Percentiles rank a stretch among this genome's conserved stretches.
Evolutionary conservation across 2,888 invertebrate species (phyloP).

Genomic region (Catocala sponsa): DNA sequence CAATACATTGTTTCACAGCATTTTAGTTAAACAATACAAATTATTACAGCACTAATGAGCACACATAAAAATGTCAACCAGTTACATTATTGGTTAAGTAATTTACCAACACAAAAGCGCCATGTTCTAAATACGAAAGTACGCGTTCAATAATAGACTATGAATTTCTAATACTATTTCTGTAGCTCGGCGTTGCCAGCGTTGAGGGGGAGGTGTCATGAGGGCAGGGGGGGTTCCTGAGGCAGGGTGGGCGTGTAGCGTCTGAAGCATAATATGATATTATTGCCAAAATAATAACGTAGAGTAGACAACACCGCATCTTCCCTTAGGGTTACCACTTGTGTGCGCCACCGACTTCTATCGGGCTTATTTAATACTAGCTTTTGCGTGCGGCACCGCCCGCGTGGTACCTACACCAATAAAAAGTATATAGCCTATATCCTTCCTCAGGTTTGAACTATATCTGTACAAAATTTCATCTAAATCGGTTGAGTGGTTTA

Average conservation of each 20-base stretch:
- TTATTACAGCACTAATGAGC: too few relatives aligned
- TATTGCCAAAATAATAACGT: constrained; percentile 81
- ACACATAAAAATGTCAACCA: constrained; percentile 7
- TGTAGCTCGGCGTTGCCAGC: constrained; percentile 71
- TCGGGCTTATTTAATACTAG: constrained; percentile 27
- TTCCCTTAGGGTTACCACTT: constrained; percentile 57
- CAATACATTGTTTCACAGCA: too few relatives aligned
- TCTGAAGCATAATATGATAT: constrained; percentile 75
- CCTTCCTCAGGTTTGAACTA: too few relatives aligned
- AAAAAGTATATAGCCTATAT: too few relatives aligned
- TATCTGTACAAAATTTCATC: too few relatives aligned
- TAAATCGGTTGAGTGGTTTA: too few relatives aligned
- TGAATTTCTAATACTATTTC: constrained; percentile 81
- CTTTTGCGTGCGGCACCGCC: too few relatives aligned
- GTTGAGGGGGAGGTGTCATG: constrained; percentile 46
- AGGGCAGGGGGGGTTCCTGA: constrained; percentile 35
- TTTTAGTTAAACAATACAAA: too few relatives aligned
- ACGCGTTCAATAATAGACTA: constrained; percentile 77
- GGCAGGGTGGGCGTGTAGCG: constrained; percentile 51
- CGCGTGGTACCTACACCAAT: too few relatives aligned
- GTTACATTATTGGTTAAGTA: constrained; percentile 23
- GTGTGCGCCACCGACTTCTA: constrained; percentile 15
- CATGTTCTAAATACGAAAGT: constrained; percentile 69
- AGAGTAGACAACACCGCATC: constrained; percentile 64
- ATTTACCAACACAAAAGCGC: constrained; percentile 65